Evolutionary conservation across 1,140 invertebrate genomes (phyloP).

Genomic region (Chelonus insularis): DNA sequence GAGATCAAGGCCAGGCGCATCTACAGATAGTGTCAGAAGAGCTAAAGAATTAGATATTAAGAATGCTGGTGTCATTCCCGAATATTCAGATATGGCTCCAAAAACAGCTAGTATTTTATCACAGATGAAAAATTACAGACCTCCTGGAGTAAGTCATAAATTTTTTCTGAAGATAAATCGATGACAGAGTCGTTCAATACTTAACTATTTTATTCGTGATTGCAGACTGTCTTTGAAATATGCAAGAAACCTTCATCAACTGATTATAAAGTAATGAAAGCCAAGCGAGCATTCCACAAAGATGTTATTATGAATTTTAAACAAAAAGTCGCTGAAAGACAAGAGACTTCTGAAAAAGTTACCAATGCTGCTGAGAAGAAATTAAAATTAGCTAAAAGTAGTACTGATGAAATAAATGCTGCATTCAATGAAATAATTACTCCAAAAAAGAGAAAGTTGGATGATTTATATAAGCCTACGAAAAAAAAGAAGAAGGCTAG

Average conservation of each 20-base stretch:
- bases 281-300: conserved; percentile 69
- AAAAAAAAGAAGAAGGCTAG: conserved; percentile 63
- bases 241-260: conserved; percentile 77
- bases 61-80: conserved; percentile 58
- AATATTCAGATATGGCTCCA: conserved; percentile 43
- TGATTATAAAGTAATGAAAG: conserved; percentile 73
- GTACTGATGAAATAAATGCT: conserved; percentile 48
- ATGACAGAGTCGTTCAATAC: conserved; percentile 17
- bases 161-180: conserved; percentile 8
- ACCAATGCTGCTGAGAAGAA: conserved; percentile 31
- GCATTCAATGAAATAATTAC: conserved; percentile 62
- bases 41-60: conserved; percentile 69
- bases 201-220: conserved; percentile 39
- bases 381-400: conserved; percentile 41
- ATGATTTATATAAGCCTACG: conserved; percentile 61
- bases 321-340: conserved; percentile 52
- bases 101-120: conserved; percentile 64
- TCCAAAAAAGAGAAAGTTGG: conserved; percentile 65
- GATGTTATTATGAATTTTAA: conserved; percentile 62
- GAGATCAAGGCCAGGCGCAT: conserved; percentile 81
- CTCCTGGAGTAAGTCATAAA: conserved; percentile 72
- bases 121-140: conserved; percentile 81
- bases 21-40: conserved; percentile 84
- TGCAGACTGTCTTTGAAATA: conserved; percentile 93
- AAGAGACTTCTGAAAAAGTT: conserved; percentile 47